Base-by-base conservation (phyloP, 2,113 vertebrate species). In the Todiramphus saurophagus region DNA sequence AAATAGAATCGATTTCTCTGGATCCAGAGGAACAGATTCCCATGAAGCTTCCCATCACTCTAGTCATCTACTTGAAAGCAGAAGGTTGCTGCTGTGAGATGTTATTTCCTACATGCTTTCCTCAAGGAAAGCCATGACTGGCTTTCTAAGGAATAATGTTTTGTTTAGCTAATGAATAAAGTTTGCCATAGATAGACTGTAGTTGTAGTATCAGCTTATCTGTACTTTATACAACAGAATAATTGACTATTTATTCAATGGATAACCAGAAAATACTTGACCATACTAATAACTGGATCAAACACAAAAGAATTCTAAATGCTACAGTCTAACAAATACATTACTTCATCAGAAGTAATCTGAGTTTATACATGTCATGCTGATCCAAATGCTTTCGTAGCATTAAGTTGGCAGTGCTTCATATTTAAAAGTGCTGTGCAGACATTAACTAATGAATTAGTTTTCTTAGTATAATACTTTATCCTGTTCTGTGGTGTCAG, bases 381-480 rank as follows among this genome's bases (percentile, higher is more conserved):
- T 1, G 2, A 75, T 81, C 30, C 9, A 3, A 94, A 48, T 87
- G 53, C 15, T 88, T 81, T 87, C 64, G 68, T 87, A 93, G 12
- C 58, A 48, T 74, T 81, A 93, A 59, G 30, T n/a, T 86, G 85
- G n/a, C 59, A 86, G 60, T 62, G 7, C 30, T 90, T 81, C 62
- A 16, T 77, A 84, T 75, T 84, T 79, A 39, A 77, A 91, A 84
- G 53, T 60, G 35, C n/a, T 64, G 37, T 62, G 58, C 48, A 93
- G 69, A 89, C 43, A 73, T 88, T 78, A 95, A 85, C 19, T 83
- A 87, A 93, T 95, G 88, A 94, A 83, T 93, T 79, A 53, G 24
- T 72, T 86, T 90, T 92, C 72, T 88, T 86, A 53, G 72, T 75
- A 79, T 56, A 95, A 70, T 91, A 76, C 55, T 83, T 89, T 81